Evolutionary conservation across 2,797 vertebrate genomes (phyloP).

Genomic region (Nannoperca obscura): DNA sequence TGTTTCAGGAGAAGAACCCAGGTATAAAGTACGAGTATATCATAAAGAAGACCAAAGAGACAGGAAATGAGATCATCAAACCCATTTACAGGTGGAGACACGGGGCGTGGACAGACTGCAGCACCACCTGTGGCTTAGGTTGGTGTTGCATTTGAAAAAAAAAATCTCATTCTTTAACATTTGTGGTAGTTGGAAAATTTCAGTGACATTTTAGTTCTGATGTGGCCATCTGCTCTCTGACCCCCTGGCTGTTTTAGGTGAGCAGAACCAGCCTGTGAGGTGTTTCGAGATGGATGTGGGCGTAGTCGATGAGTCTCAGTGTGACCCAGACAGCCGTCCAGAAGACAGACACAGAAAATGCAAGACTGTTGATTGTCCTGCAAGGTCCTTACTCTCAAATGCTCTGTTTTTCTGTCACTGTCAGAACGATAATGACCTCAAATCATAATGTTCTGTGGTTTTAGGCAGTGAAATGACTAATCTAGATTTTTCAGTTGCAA

Average conservation of each 20-base stretch:
- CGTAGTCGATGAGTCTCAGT: conserved; percentile 90
- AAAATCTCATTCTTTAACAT: background rate
- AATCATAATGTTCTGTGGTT: background rate
- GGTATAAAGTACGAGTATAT: conserved; percentile 93
- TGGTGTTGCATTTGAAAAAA: conserved; percentile 1
- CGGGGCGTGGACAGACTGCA: conserved; percentile 94
- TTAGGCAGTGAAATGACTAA: background rate
- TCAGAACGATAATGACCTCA: background rate
- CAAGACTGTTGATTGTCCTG: conserved; percentile 91
- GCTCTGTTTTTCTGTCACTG: background rate
- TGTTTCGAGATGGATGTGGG: conserved; percentile 89
- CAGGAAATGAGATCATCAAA: conserved; percentile 89
- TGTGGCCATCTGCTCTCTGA: background rate
- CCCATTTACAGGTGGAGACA: conserved; percentile 91
- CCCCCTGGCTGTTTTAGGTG: conserved; percentile 77
- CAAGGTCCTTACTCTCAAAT: conserved; percentile 84
- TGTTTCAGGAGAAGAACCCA: conserved; percentile 95
- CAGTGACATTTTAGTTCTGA: background rate
- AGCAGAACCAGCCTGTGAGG: conserved; percentile 87
- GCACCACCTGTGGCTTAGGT: conserved; percentile 94
- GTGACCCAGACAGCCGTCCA: conserved; percentile 87
- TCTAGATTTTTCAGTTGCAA: background rate
- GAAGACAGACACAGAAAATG: conserved; percentile 89
- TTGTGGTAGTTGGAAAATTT: background rate
- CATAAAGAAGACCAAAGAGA: conserved; percentile 86